Conservation (phyloP, 2,797 vertebrate genomes). For the Ctenopoma multispine region DNA sequence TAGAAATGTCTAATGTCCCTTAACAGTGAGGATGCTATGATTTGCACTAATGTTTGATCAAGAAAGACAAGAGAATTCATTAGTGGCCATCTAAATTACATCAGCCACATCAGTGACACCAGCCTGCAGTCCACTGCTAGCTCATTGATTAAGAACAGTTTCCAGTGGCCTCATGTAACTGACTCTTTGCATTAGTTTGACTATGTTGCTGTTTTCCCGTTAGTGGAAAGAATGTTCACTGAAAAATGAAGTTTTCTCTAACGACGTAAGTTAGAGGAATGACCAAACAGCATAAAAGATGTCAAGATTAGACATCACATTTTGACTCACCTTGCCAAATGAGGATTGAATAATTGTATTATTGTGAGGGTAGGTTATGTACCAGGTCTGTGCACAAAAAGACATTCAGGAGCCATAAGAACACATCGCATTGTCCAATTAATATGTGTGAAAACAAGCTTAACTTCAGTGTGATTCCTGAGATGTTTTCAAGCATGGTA, state of each 20-base stretch:
- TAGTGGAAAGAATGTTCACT: slow-evolving; percentile 2
- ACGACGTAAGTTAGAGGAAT: slow-evolving; percentile 26
- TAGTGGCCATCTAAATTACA: slow-evolving; percentile 76
- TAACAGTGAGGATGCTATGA: slow-evolving; percentile 54
- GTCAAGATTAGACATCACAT: slow-evolving; percentile 32
- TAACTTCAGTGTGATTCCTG: slow-evolving; percentile 55
- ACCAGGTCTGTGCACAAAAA: slow-evolving; percentile 39
- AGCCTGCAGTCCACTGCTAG: slow-evolving; percentile 60
- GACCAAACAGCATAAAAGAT: slow-evolving; percentile 62
- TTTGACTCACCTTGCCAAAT: slow-evolving; percentile 44
- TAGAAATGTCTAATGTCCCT: slow-evolving; percentile 43
- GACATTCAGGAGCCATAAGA: slow-evolving; percentile 41
- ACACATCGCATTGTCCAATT: slow-evolving; percentile 67
- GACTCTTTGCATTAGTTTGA: slow-evolving; percentile 44
- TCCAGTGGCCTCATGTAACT: slow-evolving; percentile 69
- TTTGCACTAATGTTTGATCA: slow-evolving; percentile 74
- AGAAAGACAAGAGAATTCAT: slow-evolving; percentile 68
- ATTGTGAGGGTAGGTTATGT: slow-evolving; percentile 12
- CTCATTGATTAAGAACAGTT: slow-evolving; percentile 70
- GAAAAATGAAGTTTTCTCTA: slow-evolving; percentile 19
- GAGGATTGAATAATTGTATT: slow-evolving; percentile 31
- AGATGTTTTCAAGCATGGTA: slow-evolving; percentile 58
- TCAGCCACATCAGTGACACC: slow-evolving; percentile 69
- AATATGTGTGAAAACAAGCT: slow-evolving; percentile 56
- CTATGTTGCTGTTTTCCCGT: slow-evolving; percentile 21